Percentiles rank a stretch among this genome's conserved stretches.
These are phyloP conservation scores for Halichoeres trimaculatus DNA, from an alignment of 2,113 vertebrate species.

Conservation along the genomic window DNA sequence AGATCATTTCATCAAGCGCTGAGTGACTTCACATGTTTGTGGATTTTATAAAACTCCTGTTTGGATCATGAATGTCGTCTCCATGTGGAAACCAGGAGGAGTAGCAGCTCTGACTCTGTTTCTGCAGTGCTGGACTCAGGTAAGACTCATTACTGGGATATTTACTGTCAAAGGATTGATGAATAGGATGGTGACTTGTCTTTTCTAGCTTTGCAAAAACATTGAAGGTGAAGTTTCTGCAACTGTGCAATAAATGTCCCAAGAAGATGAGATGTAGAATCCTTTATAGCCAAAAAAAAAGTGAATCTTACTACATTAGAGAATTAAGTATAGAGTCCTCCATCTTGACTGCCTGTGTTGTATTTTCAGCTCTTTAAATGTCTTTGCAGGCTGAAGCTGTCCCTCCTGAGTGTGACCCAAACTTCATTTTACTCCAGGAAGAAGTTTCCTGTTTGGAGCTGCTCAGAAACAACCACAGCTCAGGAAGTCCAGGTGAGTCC, in stretches of 20 bases:
- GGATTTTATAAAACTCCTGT: neutral
- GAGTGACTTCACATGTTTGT: no score
- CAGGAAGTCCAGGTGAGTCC: neutral
- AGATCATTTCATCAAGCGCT: neutral
- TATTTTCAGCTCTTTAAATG: neutral
- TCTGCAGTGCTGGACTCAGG: neutral
- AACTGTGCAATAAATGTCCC: no score
- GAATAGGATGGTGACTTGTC: no score
- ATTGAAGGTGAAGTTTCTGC: no score
- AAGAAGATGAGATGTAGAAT: no score
- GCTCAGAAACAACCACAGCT: neutral
- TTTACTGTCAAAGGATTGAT: no score
- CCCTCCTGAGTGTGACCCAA: neutral
- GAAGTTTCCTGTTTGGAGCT: neutral
- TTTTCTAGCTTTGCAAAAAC: no score
- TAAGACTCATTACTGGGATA: neutral
- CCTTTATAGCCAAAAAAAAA: no score
- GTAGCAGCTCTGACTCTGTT: neutral
- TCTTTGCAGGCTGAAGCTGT: neutral
- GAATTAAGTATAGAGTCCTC: no score
- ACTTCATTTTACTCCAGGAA: neutral
- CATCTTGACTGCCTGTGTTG: no score
- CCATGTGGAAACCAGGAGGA: neutral
- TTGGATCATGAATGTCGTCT: neutral
- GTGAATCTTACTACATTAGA: no score